These are phyloP conservation scores for Rhagologus leucostigma DNA, from an alignment of 2,113 vertebrate genomes.

Conservation along the genomic window DNA sequence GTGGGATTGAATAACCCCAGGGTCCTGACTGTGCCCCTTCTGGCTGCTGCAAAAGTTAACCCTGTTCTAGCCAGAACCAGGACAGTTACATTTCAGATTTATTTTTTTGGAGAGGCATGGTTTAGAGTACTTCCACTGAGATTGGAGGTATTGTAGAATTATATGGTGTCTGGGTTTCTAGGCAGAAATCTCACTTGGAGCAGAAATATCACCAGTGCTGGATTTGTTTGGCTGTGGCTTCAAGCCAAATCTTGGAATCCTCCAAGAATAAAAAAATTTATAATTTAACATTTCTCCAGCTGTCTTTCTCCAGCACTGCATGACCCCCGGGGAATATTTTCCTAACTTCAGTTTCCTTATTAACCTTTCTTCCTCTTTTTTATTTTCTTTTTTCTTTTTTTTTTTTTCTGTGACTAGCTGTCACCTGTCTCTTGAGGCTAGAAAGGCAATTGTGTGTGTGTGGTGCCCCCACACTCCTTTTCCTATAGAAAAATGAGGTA, in stretches of 20 bases:
- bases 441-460: not conserved
- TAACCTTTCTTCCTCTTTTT: not conserved
- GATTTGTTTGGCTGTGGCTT: not conserved
- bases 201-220: not conserved
- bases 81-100: not conserved
- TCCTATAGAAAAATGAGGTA: not conserved
- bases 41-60: not conserved
- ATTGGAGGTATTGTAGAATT: not conserved
- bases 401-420: rapidly evolving
- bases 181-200: not conserved
- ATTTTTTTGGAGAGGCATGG: not conserved
- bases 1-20: not conserved
- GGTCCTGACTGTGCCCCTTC: not conserved
- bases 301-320: not conserved
- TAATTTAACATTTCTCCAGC: not conserved
- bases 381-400: not conserved
- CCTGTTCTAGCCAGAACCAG: not conserved
- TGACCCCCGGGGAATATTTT: not conserved
- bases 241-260: not conserved
- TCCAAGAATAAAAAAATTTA: not conserved
- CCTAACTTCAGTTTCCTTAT: not conserved
- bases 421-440: not conserved
- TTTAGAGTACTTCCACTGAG: not conserved
- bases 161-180: not conserved
- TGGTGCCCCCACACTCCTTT: not conserved